Conservation (phyloP, 2,888 invertebrate genomes). For the Cryptops parisi region DNA sequence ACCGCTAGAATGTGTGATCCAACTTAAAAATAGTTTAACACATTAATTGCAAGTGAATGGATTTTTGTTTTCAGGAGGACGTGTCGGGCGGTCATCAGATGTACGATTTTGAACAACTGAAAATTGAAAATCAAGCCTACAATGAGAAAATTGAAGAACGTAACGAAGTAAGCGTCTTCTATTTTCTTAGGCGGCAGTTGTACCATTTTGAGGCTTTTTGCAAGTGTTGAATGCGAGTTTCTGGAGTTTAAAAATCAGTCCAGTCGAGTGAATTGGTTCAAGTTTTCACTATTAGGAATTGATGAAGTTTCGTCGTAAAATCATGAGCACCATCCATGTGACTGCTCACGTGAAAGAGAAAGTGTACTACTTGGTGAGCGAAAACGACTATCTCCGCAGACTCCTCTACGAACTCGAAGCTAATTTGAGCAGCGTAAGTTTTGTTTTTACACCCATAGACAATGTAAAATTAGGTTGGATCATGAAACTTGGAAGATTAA, state of each 20-base stretch:
- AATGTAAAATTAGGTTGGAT: no score
- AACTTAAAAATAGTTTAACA: neutral
- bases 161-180: slow-evolving; percentile 32
- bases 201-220: no score
- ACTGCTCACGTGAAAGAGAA: slow-evolving; percentile 41
- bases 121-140: slow-evolving; percentile 40
- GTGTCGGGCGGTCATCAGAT: slow-evolving; percentile 39
- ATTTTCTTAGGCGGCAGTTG: no score
- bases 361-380: slow-evolving; percentile 34
- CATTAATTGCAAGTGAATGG: neutral
- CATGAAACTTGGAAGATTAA: no score
- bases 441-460: no score
- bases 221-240: no score
- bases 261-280: no score
- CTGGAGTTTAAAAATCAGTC: no score
- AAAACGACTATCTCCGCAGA: slow-evolving; percentile 25
- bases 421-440: no score
- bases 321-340: slow-evolving; percentile 37
- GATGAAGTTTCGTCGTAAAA: slow-evolving; percentile 35
- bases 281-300: slow-evolving; percentile 34
- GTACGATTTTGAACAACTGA: slow-evolving; percentile 42
- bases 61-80: slow-evolving; percentile 28
- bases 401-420: no score
- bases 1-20: neutral
- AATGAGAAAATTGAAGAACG: slow-evolving; percentile 43